Evolutionary conservation across 2,888 invertebrate genomes (phyloP).

Genomic region (Cryptus armator): DNA sequence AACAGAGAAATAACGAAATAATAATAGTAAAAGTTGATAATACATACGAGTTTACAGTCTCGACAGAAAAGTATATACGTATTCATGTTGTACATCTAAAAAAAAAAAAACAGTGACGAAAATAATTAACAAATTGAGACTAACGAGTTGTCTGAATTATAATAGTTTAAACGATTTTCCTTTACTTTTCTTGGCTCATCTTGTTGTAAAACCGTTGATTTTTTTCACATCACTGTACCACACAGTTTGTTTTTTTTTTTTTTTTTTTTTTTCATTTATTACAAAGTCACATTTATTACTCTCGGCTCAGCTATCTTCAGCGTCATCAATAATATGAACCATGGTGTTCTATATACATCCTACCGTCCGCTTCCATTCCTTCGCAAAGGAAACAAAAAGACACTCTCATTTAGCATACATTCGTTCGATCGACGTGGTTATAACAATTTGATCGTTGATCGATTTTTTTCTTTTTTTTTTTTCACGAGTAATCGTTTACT

Average conservation of each 20-base stretch:
- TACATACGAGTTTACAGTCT: constrained; percentile 61
- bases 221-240: constrained; percentile 31
- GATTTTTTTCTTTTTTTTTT: constrained; percentile 9
- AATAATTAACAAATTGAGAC: constrained; percentile 9
- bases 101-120: constrained; percentile 20
- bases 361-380: constrained; percentile 71
- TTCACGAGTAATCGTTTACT: constrained; percentile 33
- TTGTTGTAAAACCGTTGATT: constrained; percentile 33
- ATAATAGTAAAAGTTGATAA: constrained; percentile 51
- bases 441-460: constrained; percentile 48
- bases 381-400: constrained; percentile 67
- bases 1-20: constrained; percentile 36
- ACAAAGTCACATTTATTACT: constrained; percentile 83
- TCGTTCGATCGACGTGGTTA: constrained; percentile 44
- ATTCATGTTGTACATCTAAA: constrained; percentile 35
- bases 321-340: constrained; percentile 79
- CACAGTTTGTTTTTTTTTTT: constrained; percentile 44
- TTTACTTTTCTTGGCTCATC: constrained; percentile 8
- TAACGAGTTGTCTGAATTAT: constrained; percentile 19
- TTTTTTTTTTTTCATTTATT: constrained; percentile 75
- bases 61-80: constrained; percentile 57
- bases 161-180: constrained; percentile 33
- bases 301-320: constrained; percentile 78
- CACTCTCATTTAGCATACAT: constrained; percentile 49
- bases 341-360: constrained; percentile 81